Evolutionary conservation across 2,888 invertebrate genomes (phyloP), one percentile per base, ranked within the genome.

Genomic region (Acanthosoma haemorrhoidale): DNA sequence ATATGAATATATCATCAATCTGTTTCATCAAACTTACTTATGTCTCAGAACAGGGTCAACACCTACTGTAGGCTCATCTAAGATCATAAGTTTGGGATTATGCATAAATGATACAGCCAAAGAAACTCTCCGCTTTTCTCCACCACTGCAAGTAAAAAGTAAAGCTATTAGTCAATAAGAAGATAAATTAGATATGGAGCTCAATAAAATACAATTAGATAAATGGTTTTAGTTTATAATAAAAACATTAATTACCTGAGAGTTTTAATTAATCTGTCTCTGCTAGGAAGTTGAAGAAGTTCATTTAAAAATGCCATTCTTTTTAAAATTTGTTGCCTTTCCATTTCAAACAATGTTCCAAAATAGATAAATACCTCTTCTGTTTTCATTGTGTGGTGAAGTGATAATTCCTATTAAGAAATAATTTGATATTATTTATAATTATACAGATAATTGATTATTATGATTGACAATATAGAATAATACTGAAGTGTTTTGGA

Each of bases 41-140:
- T 91, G 90, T 79, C 93, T 84, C 66, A 96, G 81, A 73, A 95
- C 85, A 0, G 95, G 95, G 82, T 96, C 96, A 71, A 96, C 83
- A 0, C 95, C 96, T n/a, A 94, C 95, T 0, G 95, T 96, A 0
- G 95, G 95, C 78, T 96, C 96, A 77, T 96, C 96, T 76, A 96
- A 80, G 71, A 96, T 94, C 31, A 96, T 82, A 31, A 96, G 80
- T 78, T 93, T 91, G 0, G 96, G 95, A 75, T 89, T 89, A 77
- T 95, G 94, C 0, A 96, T 86, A 78, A 96, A 81, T 0, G 95
- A 92, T 4, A 91, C 91, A 0, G 94, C 94, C 74, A 96, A 86
- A 0, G 95, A 95, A 0, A 95, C 89, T 66, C 96, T 83, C 72
- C 96, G 82, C 80, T 93, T 92, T 79, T 96, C 95, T 0, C 96